phyloP scores from a whole-genome alignment of 2,888 invertebrate genomes.

The Steromphala cineraria region DNA sequence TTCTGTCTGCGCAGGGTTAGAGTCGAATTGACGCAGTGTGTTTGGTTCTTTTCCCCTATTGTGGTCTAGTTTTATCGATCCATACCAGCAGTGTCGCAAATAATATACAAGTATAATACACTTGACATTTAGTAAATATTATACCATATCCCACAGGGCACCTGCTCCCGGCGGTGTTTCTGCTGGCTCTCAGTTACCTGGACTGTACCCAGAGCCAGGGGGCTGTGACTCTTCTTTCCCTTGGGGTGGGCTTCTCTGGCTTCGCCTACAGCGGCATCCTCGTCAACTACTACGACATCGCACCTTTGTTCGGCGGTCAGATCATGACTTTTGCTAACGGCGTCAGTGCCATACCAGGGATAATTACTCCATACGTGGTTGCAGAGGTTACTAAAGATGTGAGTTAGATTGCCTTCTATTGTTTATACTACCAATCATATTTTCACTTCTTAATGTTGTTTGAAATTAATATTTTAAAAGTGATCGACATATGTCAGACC shows the following conservation, averaged over 20 bases:
- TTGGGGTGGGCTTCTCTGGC: conserved; percentile 52
- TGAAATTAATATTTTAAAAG: no score
- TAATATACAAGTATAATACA: no score
- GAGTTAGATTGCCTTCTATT: background rate
- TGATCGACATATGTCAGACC: no score
- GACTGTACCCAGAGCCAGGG: conserved; percentile 48
- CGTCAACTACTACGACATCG: conserved; percentile 47
- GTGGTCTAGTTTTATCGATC: no score
- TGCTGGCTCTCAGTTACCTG: conserved; percentile 56
- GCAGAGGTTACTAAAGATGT: conserved; percentile 44
- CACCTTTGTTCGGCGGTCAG: conserved; percentile 41
- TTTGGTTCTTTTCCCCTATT: no score
- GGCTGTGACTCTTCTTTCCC: conserved; percentile 53
- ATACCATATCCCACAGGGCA: conserved; percentile 41
- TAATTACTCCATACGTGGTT: conserved; percentile 46
- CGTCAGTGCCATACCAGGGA: conserved; percentile 42
- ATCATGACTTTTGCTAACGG: conserved; percentile 43
- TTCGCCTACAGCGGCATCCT: conserved; percentile 54
- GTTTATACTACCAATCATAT: background rate
- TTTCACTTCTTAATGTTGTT: no score
- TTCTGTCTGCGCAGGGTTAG: no score
- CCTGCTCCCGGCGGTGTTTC: conserved; percentile 49
- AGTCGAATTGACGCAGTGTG: no score
- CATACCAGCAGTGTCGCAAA: no score
- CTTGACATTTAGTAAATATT: no score